These are phyloP conservation scores for Vollenhovia emeryi DNA, from an alignment of 1,140 invertebrate genomes.

Conservation along the genomic window DNA sequence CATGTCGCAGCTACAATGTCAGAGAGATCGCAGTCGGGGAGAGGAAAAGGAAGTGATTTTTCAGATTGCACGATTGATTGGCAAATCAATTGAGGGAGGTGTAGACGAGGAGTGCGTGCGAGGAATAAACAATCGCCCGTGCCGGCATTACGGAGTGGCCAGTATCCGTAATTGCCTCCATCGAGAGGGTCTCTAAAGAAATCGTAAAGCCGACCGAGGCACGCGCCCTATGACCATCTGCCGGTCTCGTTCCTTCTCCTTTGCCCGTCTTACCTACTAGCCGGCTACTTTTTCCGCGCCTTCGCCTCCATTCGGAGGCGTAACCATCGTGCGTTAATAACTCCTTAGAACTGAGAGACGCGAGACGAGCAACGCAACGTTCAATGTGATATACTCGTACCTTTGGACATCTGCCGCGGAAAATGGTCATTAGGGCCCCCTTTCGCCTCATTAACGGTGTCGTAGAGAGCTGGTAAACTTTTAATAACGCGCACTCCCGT, in stretches of 20 bases:
- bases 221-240: constrained; percentile 70
- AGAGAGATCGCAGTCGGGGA: not conserved
- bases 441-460: constrained; percentile 58
- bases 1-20: not conserved
- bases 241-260: constrained; percentile 18
- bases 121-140: not conserved
- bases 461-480: constrained; percentile 63
- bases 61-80: not conserved
- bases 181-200: constrained; percentile 50
- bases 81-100: constrained; percentile 3
- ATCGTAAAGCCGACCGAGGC: constrained; percentile 52
- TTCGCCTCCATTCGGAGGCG: not conserved
- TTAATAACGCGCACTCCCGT: constrained; percentile 63
- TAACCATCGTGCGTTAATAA: constrained; percentile 37
- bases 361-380: constrained; percentile 5
- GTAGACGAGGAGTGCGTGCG: not conserved
- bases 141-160: not conserved
- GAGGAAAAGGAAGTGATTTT: not conserved
- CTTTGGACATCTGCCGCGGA: constrained; percentile 66
- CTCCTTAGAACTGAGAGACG: not conserved
- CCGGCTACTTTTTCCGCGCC: constrained; percentile 1
- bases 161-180: constrained; percentile 70
- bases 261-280: constrained; percentile 41
- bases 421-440: constrained; percentile 65
- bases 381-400: constrained; percentile 53